Evolutionary conservation across 1,140 invertebrate genomes (phyloP).

Genomic region (Tetragnatha versicolor): DNA sequence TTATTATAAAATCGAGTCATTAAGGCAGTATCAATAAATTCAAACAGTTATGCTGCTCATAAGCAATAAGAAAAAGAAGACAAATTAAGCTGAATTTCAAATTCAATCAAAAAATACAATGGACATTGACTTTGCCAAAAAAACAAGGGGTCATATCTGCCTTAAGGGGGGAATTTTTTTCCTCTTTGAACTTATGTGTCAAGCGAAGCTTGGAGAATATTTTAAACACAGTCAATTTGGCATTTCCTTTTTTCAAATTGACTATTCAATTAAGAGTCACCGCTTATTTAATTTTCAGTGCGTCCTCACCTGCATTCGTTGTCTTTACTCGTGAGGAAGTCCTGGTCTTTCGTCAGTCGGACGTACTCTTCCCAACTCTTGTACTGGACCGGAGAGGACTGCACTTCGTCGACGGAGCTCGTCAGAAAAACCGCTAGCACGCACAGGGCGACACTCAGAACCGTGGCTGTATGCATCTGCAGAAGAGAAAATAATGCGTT

Average conservation of each 20-base stretch:
- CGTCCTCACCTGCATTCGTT: slow-evolving; percentile 21
- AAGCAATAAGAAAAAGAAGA: too few species aligned
- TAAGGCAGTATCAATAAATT: too few species aligned
- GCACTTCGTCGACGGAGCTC: neutral
- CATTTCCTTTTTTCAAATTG: neutral
- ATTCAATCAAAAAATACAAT: too few species aligned
- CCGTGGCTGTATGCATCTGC: slow-evolving; percentile 8
- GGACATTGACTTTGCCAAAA: too few species aligned
- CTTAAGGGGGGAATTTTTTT: neutral
- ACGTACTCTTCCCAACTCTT: slow-evolving; percentile 29
- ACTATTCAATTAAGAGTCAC: neutral
- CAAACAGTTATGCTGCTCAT: too few species aligned
- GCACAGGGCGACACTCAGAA: neutral
- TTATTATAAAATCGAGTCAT: too few species aligned
- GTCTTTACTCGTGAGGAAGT: slow-evolving; percentile 1
- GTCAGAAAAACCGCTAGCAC: neutral
- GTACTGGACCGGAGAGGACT: slow-evolving; percentile 21
- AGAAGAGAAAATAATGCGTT: too few species aligned
- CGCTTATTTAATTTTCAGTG: neutral
- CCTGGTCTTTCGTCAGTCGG: slow-evolving; percentile 1
- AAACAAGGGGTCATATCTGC: neutral
- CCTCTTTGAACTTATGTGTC: neutral
- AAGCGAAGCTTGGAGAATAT: neutral
- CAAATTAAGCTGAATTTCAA: too few species aligned
- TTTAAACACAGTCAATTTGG: too few species aligned